A percentile compares a stretch with the other conserved stretches of the same genome.
These are phyloP conservation scores for Lagocephalus sceleratus DNA, from an alignment of 2,797 vertebrate species.

Conservation along the genomic window DNA sequence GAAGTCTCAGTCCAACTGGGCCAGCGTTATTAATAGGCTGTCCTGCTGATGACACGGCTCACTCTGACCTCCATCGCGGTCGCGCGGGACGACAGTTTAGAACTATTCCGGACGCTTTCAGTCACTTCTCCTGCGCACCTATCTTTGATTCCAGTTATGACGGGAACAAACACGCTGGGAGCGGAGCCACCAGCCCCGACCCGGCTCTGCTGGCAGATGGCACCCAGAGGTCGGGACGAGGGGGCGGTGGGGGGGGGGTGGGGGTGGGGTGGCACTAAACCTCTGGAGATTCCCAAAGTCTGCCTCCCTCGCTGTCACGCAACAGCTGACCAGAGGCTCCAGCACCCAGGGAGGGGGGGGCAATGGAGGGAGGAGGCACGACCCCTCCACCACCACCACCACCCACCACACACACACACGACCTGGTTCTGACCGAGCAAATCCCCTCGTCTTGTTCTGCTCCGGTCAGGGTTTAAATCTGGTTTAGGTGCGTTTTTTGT, in stretches of 20 bases:
- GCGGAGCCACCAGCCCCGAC: slow-evolving; percentile 15
- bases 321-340: slow-evolving; percentile 13
- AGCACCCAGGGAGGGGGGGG: slow-evolving; percentile 1
- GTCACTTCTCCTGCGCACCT: neutral
- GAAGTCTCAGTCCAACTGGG: slow-evolving; percentile 52
- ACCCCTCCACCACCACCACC: neutral
- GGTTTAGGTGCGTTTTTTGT: neutral
- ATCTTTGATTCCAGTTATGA: too few species aligned
- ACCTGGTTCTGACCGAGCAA: slow-evolving; percentile 17
- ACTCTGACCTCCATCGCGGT: slow-evolving; percentile 39
- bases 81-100: slow-evolving; percentile 1
- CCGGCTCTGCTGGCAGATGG: slow-evolving; percentile 54
- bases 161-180: too few species aligned
- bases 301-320: slow-evolving; percentile 23
- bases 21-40: slow-evolving; percentile 60
- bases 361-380: neutral
- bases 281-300: slow-evolving; percentile 51
- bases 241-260: too few species aligned
- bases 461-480: slow-evolving; percentile 16
- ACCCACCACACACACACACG: slow-evolving; percentile 11
- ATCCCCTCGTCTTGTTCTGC: slow-evolving; percentile 26
- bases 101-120: neutral
- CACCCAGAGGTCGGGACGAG: neutral
- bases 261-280: slow-evolving; percentile 47
- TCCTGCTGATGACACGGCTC: slow-evolving; percentile 50